Evolutionary conservation across 1,140 invertebrate species (phyloP).

Genomic region (Augochlora pura): DNA sequence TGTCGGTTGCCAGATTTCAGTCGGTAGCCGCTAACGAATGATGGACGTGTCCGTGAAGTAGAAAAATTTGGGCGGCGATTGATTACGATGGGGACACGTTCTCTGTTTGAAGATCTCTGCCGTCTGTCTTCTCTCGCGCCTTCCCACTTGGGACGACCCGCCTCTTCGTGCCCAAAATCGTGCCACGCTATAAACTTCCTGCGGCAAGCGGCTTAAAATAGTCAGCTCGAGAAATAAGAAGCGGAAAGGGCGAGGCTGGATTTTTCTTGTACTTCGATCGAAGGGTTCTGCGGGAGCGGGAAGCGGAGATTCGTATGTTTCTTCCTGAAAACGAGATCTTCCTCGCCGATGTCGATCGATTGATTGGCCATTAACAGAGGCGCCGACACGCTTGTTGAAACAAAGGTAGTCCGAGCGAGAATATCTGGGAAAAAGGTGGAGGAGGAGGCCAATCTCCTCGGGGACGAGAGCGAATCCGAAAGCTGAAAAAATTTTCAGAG

Average conservation of each 20-base stretch:
- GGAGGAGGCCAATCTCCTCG: not conserved
- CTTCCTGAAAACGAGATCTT: not conserved
- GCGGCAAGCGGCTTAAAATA: slow-evolving; percentile 59
- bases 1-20: not conserved
- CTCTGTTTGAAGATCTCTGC: slow-evolving; percentile 42
- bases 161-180: slow-evolving; percentile 49
- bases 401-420: not conserved
- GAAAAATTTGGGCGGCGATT: slow-evolving; percentile 10
- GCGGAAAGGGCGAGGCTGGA: slow-evolving; percentile 26
- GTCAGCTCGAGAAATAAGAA: slow-evolving; percentile 36
- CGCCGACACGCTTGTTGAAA: slow-evolving; percentile 10
- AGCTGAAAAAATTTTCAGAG: slow-evolving; percentile 50
- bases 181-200: slow-evolving; percentile 62
- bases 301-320: slow-evolving; percentile 9
- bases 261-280: slow-evolving; percentile 54
- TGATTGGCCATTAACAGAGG: slow-evolving; percentile 27
- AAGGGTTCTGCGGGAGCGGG: slow-evolving; percentile 2
- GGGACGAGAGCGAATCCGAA: slow-evolving; percentile 10
- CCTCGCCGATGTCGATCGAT: not conserved
- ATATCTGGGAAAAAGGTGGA: not conserved
- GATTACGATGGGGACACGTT: slow-evolving; percentile 24
- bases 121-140: slow-evolving; percentile 22
- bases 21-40: not conserved
- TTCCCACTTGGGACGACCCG: slow-evolving; percentile 41
- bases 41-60: not conserved